Evolutionary conservation across 2,888 invertebrate genomes (phyloP), one percentile per base, ranked within the genome.

Genomic region (Incurvaria masculella): DNA sequence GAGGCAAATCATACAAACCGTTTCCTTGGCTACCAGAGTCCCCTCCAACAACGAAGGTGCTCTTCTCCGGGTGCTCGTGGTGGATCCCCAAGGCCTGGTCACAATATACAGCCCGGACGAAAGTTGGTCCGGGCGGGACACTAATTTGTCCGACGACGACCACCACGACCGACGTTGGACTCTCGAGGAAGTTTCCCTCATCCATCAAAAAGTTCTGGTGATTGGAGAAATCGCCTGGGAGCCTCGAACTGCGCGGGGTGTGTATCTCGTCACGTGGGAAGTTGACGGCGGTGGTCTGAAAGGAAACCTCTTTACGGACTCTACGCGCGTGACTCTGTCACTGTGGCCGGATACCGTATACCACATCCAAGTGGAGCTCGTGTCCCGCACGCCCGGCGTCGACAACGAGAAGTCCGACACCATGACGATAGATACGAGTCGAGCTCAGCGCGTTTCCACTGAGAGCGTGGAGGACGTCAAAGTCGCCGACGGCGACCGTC

Each of bases 181-280:
- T 14, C 66, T 87, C 50, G 81, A 83, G 58, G 85, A 86, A 68
- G 82, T 87, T 58, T 87, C 86, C 6, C 76, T 87, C 42, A 87
- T 87, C 54, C 87, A 87, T 65, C 87, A 87, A 65, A 86, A 86
- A 68, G 86, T 86, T 53, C 64, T 84, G 38, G 84, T 84, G 39
- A 87, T 87, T 55, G 87, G 87, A 41, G 87, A 87, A 71, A 85
- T 88, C 55, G 84, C 85, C 44, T 88, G 88, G 88, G 85, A 86
- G 58, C 82, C 85, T 10, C 83, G 84, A 68, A 80, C 83, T 61
- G 79, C 72, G 48, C 81, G 81, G 46, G 84, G 84, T 21, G 85
- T 89, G 50, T 90, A 89, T 69, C 79, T 90, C 61, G 89, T 91
- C 46, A 89, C 89, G 52, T 91, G 90, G 90, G 90, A 91, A 80